Evolutionary conservation across 2,797 vertebrate species (phyloP), one percentile per base, ranked within the genome.

Genomic region (Leuciscus waleckii): DNA sequence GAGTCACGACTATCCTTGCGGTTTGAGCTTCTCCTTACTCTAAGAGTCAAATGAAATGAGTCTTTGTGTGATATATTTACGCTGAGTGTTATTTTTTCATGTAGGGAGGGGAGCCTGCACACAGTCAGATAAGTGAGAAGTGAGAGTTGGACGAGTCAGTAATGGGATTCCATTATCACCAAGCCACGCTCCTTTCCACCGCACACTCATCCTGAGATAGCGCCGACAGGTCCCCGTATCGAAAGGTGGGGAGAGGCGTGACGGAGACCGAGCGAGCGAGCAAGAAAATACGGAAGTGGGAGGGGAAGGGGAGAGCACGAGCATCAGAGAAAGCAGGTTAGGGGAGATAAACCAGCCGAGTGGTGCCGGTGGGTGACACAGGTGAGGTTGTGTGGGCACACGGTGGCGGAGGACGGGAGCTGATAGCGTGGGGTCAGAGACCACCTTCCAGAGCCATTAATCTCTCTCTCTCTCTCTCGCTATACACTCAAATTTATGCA

Each of bases 81-180:
- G 58, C 54, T 77, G 65, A 41, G 74, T 77, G 76, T 85, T 46
- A 14, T 46, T 63, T 82, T 87, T 41, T 67, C 54, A 58, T 46
- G 56, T 41, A 80, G 81, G 84, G 39, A 79, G 56, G 68, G 89
- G 88, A 90, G 83, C 90, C 94, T 94, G 94, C 84, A 89, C 84
- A 70, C 46, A 0, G 65, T 63, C 85, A 92, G 94, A 95, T 94
- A 95, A 95, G 92, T 92, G 79, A 89, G 88, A 90, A 85, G 91
- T 69, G 89, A 85, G 89, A 86, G 86, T 86, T 81, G 91, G 91
- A 79, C 6, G 85, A 88, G 88, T 89, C 90, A 90, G 90, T 91
- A 93, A 95, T 93, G 90, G 90, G 94, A 94, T 93, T 93, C 92
- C 91, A 91, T 93, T 94, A 95, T 94, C 93, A 80, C 70, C 41